phyloP scores from a whole-genome alignment of 1,140 invertebrate genomes.

The Pseudachorutes palmiensis region DNA sequence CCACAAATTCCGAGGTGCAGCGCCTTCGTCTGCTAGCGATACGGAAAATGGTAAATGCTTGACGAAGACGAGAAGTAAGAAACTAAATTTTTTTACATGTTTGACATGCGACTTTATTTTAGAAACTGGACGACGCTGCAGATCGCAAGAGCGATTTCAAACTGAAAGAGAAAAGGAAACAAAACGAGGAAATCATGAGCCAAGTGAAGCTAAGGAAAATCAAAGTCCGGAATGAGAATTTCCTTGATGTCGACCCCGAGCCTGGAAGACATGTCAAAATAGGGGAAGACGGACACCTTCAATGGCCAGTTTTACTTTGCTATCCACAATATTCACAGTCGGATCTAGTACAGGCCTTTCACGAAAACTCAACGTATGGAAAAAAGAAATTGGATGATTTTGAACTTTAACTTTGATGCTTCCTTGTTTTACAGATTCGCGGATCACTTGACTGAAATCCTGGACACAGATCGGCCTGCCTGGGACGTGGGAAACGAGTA shows the following conservation, averaged over 20 bases:
- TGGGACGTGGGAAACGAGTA: constrained; percentile 72
- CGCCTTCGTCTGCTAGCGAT: constrained; percentile 17
- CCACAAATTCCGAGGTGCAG: constrained; percentile 19
- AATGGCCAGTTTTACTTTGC: constrained; percentile 31
- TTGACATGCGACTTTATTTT: too few species aligned
- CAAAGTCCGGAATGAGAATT: constrained; percentile 11
- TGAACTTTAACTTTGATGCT: not conserved
- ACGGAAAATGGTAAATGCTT: constrained; percentile 19
- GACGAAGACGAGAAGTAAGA: too few species aligned
- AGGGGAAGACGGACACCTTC: constrained; percentile 11
- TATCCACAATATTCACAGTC: constrained; percentile 32
- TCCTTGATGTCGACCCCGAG: constrained; percentile 17
- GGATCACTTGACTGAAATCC: constrained; percentile 64
- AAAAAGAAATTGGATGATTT: too few species aligned
- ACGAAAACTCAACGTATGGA: constrained; percentile 63
- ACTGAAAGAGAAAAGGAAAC: constrained; percentile 11
- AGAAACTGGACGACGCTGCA: constrained; percentile 13
- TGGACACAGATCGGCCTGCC: constrained; percentile 50
- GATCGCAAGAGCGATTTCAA: constrained; percentile 6
- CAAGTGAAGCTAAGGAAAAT: constrained; percentile 21
- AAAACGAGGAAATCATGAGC: constrained; percentile 9
- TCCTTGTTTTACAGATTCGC: constrained; percentile 51
- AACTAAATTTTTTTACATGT: too few species aligned
- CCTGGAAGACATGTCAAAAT: constrained; percentile 19
- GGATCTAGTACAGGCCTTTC: constrained; percentile 45